Evolutionary conservation across 2,797 vertebrate genomes (phyloP).

Genomic region (Argentina silus): DNA sequence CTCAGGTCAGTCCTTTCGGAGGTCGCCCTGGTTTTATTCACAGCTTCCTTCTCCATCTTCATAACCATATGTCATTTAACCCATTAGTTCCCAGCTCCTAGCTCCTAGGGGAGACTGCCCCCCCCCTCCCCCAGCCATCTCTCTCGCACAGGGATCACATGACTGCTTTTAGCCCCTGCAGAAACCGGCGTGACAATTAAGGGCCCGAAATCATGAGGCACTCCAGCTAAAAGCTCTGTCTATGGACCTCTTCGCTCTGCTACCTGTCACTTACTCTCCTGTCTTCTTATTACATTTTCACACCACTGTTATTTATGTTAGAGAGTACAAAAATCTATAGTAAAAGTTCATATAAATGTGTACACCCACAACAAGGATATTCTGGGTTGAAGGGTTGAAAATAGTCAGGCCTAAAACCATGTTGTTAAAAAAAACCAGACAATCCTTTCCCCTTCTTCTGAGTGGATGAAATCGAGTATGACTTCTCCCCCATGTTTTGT

Average conservation of each 20-base stretch:
- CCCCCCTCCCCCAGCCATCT: not conserved
- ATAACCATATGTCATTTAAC: constrained; percentile 83
- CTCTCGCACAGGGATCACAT: constrained; percentile 18
- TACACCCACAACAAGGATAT: too few relatives aligned
- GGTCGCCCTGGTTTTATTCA: constrained; percentile 70
- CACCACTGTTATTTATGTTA: not conserved
- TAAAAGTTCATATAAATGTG: not conserved
- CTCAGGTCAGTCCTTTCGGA: constrained; percentile 77
- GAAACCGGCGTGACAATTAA: not conserved
- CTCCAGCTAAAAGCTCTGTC: not conserved
- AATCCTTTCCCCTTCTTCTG: not conserved
- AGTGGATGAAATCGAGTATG: constrained; percentile 33
- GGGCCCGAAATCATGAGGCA: not conserved
- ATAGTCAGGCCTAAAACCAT: too few relatives aligned
- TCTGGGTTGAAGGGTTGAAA: too few relatives aligned
- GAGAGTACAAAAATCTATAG: not conserved
- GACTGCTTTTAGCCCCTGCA: constrained; percentile 3
- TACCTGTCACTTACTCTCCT: not conserved
- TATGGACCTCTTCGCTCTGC: not conserved
- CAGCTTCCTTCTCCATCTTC: constrained; percentile 73
- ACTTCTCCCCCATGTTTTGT: constrained; percentile 32
- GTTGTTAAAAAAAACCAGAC: not conserved
- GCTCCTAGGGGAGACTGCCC: constrained; percentile 33
- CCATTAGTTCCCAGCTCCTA: constrained; percentile 66
- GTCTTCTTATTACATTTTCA: not conserved